Percentiles rank a stretch among this genome's conserved stretches.
Evolutionary conservation across 2,888 invertebrate genomes (phyloP).

Genomic region (Rhyacophila evoluta): DNA sequence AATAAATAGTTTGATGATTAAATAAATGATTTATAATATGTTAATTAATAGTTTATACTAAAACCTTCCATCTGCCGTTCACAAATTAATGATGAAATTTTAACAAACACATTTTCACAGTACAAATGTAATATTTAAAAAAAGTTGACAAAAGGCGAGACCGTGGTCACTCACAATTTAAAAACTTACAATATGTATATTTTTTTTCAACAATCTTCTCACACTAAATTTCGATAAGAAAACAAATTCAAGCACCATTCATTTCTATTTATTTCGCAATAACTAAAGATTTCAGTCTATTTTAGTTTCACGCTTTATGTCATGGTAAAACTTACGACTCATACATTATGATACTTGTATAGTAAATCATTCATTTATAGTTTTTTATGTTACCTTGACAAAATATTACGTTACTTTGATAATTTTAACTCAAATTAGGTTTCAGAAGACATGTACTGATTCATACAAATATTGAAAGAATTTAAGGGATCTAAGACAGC

Average conservation of each 20-base stretch:
- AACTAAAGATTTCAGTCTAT: constrained; percentile 14
- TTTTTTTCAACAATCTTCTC: constrained; percentile 12
- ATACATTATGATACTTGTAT: not conserved
- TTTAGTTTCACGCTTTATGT: constrained; percentile 11
- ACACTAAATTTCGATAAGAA: constrained; percentile 19
- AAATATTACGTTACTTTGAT: no score
- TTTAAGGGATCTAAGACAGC: no score
- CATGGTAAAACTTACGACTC: not conserved
- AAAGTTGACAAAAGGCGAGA: not conserved
- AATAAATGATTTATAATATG: not conserved
- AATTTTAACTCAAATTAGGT: no score
- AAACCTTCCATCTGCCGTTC: not conserved
- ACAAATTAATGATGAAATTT: not conserved
- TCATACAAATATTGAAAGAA: no score
- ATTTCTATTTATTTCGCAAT: not conserved
- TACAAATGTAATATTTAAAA: not conserved
- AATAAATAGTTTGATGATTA: constrained; percentile 13
- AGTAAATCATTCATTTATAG: not conserved
- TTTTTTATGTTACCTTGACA: no score
- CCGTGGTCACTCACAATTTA: not conserved
- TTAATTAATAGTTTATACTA: not conserved
- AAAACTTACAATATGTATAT: not conserved
- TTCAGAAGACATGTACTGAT: no score
- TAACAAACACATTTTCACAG: no score
- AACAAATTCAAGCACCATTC: constrained; percentile 24